These are phyloP conservation scores for Drosophila cracens DNA, from an alignment of 2,888 invertebrate genomes.

Conservation along the genomic window DNA sequence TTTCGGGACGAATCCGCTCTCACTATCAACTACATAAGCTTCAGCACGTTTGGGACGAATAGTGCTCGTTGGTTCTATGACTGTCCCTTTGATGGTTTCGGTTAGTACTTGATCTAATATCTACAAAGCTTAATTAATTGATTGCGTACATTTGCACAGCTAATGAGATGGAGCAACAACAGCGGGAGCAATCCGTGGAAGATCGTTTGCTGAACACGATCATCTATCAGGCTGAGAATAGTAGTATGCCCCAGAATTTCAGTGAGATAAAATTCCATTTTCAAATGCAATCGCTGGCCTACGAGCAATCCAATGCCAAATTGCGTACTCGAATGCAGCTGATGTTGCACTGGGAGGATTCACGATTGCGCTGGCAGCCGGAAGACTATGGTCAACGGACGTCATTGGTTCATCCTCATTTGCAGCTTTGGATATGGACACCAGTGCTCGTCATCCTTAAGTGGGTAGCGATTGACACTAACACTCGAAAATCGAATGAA, in stretches of 20 bases:
- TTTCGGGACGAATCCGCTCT: conserved; percentile 88
- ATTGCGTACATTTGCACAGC: conserved; percentile 43
- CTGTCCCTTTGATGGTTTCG: conserved; percentile 85
- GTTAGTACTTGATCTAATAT: conserved; percentile 37
- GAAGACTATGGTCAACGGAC: conserved; percentile 86
- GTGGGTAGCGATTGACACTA: conserved; percentile 48
- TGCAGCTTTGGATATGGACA: conserved; percentile 81
- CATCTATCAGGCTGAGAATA: conserved; percentile 84
- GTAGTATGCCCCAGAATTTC: conserved; percentile 82
- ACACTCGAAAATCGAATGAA: not conserved
- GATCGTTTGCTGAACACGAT: conserved; percentile 86
- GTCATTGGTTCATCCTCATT: conserved; percentile 58
- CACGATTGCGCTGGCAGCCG: conserved; percentile 88
- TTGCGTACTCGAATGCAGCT: conserved; percentile 83
- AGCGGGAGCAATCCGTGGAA: conserved; percentile 83
- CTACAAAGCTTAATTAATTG: not conserved
- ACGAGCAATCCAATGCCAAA: conserved; percentile 72
- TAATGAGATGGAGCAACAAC: conserved; percentile 73
- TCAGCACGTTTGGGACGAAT: conserved; percentile 88
- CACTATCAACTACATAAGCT: conserved; percentile 88
- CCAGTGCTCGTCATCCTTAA: conserved; percentile 78
- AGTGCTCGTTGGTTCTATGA: conserved; percentile 90
- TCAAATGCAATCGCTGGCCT: conserved; percentile 77
- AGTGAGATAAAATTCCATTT: conserved; percentile 75
- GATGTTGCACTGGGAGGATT: conserved; percentile 87